Percentiles rank a stretch among this genome's conserved stretches.
phyloP scores from a whole-genome alignment of 2,888 invertebrate species.

The Pycnomerus fuliginosus region DNA sequence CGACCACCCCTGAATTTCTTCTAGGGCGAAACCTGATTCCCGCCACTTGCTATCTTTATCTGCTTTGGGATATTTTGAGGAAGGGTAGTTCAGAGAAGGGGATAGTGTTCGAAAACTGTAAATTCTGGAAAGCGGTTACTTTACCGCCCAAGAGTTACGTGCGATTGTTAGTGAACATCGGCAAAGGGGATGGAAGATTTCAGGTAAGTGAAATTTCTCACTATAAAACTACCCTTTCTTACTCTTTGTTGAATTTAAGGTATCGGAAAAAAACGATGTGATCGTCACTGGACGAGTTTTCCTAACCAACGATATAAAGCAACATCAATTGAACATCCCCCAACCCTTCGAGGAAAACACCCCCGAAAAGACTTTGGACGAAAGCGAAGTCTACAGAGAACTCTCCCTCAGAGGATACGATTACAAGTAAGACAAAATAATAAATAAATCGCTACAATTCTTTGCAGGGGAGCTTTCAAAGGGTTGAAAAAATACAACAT shows the following conservation, averaged over 20 bases:
- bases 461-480: conserved; percentile 38
- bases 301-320: neutral
- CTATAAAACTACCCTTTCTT: no score
- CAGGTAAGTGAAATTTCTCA: no score
- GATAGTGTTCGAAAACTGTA: no score
- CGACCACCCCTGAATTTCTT: conserved; percentile 3
- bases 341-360: neutral
- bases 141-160: no score
- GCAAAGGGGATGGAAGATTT: no score
- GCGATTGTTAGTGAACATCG: no score
- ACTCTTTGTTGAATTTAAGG: no score
- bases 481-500: conserved; percentile 32
- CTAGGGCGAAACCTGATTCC: conserved; percentile 54
- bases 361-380: neutral
- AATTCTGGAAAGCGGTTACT: no score
- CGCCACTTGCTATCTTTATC: conserved; percentile 59
- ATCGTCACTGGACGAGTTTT: conserved; percentile 30
- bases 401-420: conserved; percentile 1
- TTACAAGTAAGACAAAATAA: neutral
- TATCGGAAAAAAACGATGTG: no score
- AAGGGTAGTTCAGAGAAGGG: no score
- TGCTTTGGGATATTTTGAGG: conserved; percentile 60
- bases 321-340: neutral
- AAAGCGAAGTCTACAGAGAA: conserved; percentile 4
- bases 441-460: no score